Conservation (phyloP, 2,113 vertebrate genomes). For the Cisticola juncidis region DNA sequence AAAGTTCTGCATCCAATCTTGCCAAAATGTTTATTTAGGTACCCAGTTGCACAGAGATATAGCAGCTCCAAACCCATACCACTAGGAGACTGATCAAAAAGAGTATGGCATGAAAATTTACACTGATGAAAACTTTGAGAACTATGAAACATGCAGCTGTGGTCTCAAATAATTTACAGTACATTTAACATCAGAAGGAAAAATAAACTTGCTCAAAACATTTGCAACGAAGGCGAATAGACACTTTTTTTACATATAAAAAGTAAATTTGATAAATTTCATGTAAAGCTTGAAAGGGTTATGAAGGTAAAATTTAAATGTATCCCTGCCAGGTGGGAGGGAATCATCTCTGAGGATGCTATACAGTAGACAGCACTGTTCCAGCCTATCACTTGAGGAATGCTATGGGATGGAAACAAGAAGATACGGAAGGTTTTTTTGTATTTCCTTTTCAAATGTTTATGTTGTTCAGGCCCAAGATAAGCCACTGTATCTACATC, state of each 20-base stretch:
- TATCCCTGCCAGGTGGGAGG: background rate
- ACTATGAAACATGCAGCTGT: background rate
- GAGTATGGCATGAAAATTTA: background rate
- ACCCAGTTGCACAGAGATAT: accelerated
- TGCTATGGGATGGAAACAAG: background rate
- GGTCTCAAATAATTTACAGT: background rate
- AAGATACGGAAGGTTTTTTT: background rate
- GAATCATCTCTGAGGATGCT: background rate
- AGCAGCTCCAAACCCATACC: background rate
- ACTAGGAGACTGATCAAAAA: background rate
- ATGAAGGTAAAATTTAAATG: background rate
- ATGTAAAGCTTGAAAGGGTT: background rate
- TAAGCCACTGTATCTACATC: background rate
- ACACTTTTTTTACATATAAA: background rate
- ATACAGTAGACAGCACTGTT: background rate
- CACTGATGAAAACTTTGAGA: background rate
- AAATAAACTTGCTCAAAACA: background rate
- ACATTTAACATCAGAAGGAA: background rate
- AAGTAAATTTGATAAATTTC: background rate
- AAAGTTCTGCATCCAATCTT: background rate
- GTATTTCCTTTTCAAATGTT: background rate
- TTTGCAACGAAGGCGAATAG: background rate
- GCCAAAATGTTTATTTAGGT: background rate
- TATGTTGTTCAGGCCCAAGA: background rate
- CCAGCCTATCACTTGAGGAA: background rate